These are phyloP conservation scores for Callithrix jacchus DNA, from an alignment of 2,113 vertebrate species.

Conservation along the genomic window DNA sequence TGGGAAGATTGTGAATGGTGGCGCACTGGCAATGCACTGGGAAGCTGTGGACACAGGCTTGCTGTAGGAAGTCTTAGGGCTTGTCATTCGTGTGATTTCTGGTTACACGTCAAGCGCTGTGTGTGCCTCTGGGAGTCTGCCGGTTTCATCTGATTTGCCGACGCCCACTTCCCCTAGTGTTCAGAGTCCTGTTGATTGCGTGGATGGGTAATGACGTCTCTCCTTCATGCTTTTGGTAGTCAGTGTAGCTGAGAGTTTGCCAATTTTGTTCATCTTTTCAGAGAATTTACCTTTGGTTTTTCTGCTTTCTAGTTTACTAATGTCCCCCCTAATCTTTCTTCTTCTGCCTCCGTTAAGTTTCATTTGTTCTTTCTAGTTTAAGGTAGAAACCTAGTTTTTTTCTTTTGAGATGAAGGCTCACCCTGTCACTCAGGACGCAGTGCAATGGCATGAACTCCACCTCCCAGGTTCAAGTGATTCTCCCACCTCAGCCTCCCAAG, in stretches of 20 bases:
- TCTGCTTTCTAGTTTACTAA: background rate
- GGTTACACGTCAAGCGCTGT: background rate
- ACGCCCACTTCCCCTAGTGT: background rate
- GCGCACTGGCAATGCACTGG: fast-evolving
- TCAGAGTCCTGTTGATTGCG: background rate
- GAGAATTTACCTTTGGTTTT: background rate
- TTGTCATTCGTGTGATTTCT: background rate
- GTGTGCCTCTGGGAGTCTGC: background rate
- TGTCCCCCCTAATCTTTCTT: background rate
- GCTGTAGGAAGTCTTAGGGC: background rate
- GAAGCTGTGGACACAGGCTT: background rate
- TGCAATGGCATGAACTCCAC: too few relatives aligned
- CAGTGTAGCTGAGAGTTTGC: background rate
- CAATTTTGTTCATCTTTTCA: background rate
- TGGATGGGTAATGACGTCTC: background rate
- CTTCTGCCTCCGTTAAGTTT: background rate
- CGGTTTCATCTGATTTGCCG: background rate
- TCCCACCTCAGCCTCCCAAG: too few relatives aligned
- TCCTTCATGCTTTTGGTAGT: background rate
- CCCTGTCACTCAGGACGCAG: too few relatives aligned
- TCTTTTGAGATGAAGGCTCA: too few relatives aligned
- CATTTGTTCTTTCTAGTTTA: background rate
- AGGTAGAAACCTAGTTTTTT: background rate
- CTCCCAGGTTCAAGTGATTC: too few relatives aligned
- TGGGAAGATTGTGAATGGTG: background rate